Evolutionary conservation across 2,113 vertebrate species (phyloP).

Genomic region (Urocynchramus pylzowi): DNA sequence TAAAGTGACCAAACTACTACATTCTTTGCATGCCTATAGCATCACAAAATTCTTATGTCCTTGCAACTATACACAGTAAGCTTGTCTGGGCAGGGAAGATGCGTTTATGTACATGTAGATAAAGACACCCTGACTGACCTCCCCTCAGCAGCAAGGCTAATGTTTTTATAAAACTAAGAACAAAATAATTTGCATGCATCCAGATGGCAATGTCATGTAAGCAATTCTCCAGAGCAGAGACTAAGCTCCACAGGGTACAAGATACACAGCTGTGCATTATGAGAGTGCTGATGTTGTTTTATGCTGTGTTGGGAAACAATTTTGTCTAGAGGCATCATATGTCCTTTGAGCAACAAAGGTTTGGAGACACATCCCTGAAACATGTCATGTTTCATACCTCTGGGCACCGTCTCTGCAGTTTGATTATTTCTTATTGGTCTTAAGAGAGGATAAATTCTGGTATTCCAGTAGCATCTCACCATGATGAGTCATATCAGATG

Average conservation of each 20-base stretch:
- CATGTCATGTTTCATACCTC: not conserved
- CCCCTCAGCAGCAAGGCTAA: not conserved
- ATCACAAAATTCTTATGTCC: not conserved
- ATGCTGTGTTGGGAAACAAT: not conserved
- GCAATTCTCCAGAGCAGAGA: slow-evolving; percentile 37
- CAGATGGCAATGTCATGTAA: slow-evolving; percentile 54
- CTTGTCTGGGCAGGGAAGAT: not conserved
- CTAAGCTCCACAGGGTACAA: slow-evolving; percentile 23
- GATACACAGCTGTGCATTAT: slow-evolving; percentile 21
- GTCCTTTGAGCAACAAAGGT: not conserved
- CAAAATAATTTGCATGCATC: slow-evolving; percentile 46
- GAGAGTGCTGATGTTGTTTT: slow-evolving; percentile 12
- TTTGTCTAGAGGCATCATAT: slow-evolving; percentile 9
- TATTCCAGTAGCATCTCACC: not conserved
- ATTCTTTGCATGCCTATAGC: not conserved
- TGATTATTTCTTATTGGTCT: not conserved
- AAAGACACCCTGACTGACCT: slow-evolving; percentile 19
- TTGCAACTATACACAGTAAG: not conserved
- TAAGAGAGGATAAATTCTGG: not conserved
- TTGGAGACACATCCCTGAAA: not conserved
- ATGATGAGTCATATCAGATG: not conserved
- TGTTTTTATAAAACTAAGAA: slow-evolving; percentile 28
- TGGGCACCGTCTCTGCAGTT: not conserved
- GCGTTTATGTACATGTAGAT: not conserved
- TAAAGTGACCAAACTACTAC: not conserved